Conservation (phyloP, 1,140 invertebrate genomes). For the Atopsyche davidsoni region DNA sequence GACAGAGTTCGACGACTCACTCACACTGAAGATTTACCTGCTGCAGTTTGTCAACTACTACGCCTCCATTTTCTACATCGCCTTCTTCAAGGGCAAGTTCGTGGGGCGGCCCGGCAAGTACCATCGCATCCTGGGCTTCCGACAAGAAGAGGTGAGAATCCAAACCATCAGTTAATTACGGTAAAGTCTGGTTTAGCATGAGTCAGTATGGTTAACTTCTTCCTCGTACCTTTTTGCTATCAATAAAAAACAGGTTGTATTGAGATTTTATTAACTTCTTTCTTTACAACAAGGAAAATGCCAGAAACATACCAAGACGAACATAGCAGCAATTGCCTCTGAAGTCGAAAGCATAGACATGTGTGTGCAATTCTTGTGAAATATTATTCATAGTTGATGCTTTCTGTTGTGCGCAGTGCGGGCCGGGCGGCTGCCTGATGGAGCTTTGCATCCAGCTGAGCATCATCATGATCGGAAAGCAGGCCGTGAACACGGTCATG, state of each 20-base stretch:
- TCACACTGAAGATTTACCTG: conserved; percentile 95
- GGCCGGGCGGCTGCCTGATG: conserved; percentile 83
- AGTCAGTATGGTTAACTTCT: too few species aligned
- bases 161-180: too few species aligned
- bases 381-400: too few species aligned
- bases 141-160: conserved; percentile 82
- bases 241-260: too few species aligned
- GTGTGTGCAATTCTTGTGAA: too few species aligned
- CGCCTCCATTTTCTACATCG: conserved; percentile 97
- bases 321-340: too few species aligned
- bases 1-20: conserved; percentile 94
- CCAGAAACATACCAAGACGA: too few species aligned
- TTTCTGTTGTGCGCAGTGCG: conserved; percentile 50
- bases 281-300: too few species aligned
- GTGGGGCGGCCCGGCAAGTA: conserved; percentile 79
- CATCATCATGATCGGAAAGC: conserved; percentile 95
- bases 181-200: too few species aligned
- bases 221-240: too few species aligned
- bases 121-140: conserved; percentile 64
- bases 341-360: too few species aligned
- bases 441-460: conserved; percentile 89
- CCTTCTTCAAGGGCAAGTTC: conserved; percentile 94
- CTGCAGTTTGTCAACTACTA: conserved; percentile 99
- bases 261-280: too few species aligned
- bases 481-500: conserved; percentile 85